Percentiles rank a stretch among this genome's conserved stretches.
Conservation (phyloP, 2,113 vertebrate species). For the Lophura nycthemera region DNA sequence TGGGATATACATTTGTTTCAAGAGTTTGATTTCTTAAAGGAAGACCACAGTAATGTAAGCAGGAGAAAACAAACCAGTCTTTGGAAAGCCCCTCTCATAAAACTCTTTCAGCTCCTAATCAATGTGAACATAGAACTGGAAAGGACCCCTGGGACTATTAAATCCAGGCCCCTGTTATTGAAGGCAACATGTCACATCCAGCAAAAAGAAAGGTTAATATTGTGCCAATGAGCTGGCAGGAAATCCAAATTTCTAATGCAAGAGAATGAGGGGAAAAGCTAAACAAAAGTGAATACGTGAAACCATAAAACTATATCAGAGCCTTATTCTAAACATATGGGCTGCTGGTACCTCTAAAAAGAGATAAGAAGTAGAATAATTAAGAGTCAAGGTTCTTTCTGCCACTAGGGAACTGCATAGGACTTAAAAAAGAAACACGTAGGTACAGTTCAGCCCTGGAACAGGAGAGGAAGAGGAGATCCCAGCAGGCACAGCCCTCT, state of each 20-base stretch:
- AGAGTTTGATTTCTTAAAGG: neutral
- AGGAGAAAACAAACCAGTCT: neutral
- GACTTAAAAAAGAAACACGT: neutral
- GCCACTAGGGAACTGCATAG: neutral
- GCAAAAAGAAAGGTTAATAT: neutral
- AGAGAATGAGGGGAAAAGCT: constrained; percentile 53
- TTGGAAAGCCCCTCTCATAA: neutral
- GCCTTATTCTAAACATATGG: neutral
- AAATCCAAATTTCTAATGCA: constrained; percentile 37
- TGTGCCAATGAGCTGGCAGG: constrained; percentile 15
- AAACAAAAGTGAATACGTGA: constrained; percentile 53
- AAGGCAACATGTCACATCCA: constrained; percentile 11
- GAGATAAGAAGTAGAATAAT: constrained; percentile 22
- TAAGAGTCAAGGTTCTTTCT: neutral
- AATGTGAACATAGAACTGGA: neutral
- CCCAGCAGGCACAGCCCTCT: neutral
- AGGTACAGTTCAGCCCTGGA: neutral
- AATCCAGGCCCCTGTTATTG: neutral
- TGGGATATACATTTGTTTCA: neutral
- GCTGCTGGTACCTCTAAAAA: neutral
- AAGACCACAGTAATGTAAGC: neutral
- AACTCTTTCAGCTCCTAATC: neutral
- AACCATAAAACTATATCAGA: neutral
- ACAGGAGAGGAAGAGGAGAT: neutral
- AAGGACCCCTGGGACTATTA: neutral